These are phyloP conservation scores for Diacarnus erythraeanus DNA, from an alignment of 37 sponge, comb jelly and placozoan species.

Conservation along the genomic window DNA sequence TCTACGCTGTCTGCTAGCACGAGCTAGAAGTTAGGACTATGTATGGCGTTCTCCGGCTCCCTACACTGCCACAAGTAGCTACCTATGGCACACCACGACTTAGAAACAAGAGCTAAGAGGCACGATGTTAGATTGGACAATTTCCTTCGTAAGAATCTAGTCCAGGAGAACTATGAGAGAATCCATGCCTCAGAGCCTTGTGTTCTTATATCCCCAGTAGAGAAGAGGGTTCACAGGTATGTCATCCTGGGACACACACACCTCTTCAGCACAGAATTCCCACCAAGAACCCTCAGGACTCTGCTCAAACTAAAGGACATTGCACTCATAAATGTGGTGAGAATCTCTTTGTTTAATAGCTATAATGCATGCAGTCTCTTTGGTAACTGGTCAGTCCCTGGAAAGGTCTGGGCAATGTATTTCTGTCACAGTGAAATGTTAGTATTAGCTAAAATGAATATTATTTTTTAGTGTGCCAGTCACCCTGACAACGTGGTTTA, in stretches of 20 bases:
- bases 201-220: slow-evolving; percentile 41
- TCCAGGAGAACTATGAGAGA: slow-evolving; percentile 38
- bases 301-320: slow-evolving; percentile 39
- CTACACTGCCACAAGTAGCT: too few species aligned
- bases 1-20: too few species aligned
- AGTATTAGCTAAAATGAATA: too few species aligned
- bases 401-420: too few species aligned
- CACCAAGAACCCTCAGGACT: slow-evolving; percentile 51
- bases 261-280: slow-evolving; percentile 47
- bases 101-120: slow-evolving; percentile 36
- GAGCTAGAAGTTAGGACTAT: too few species aligned
- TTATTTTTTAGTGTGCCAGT: too few species aligned
- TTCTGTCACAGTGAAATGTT: too few species aligned
- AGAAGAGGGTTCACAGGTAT: slow-evolving; percentile 43
- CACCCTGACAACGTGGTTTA: too few species aligned
- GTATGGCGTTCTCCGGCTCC: too few species aligned
- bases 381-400: too few species aligned
- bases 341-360: neutral
- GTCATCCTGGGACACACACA: slow-evolving; percentile 37
- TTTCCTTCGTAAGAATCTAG: slow-evolving; percentile 32
- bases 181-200: slow-evolving; percentile 50
- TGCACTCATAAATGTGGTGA: slow-evolving; percentile 31
- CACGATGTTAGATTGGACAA: slow-evolving; percentile 48
- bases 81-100: too few species aligned
- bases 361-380: too few species aligned